Base-by-base conservation (phyloP, 2,888 invertebrate species). In the Erynnis tages region DNA sequence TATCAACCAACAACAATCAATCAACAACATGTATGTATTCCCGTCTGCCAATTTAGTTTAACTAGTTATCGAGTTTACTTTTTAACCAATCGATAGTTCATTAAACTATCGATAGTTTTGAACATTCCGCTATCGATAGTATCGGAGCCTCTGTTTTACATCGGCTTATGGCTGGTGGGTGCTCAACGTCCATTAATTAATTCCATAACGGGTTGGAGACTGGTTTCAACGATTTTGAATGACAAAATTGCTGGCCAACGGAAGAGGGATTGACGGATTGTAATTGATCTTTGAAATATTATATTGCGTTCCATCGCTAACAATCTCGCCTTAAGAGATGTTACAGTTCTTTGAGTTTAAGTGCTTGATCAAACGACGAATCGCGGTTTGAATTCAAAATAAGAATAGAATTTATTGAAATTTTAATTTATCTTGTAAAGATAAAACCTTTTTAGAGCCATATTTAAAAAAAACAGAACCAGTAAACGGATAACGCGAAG, bases 221-320 rank as follows among this genome's bases (percentile, higher is more conserved):
- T 58, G 58, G 74, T 67, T 67, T 47, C 62, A 61, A 65, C 66
- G 74, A 76, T 80, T 81, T 81, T 79, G 81, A 82, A 82, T 82
- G 81, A 80, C 83, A 79, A 82, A 83, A 81, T 79, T 63, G 57
- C 68, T 71, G 67, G 67, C 64, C 66, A 46, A 59, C 66, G 61
- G 56, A 52, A 52, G 43, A 44, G 44, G 37, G 52, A 63, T 61
- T 77, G 81, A 81, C 76, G 71, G 71, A 82, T 82, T 66, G 73
- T 80, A 80, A 81, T 81, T 81, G 79, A 71, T 60, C 66, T 71
- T 71, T 80, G 77, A 76, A 78, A 76, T 78, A 78, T 79, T 69
- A 76, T 75, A 73, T 70, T 60, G 66, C 59, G 60, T 65, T 68
- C 57, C 54, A 69, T 60, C 62, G 66, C 65, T 75, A 75, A 73